A percentile compares a stretch with the other conserved stretches of the same genome.
Conservation (phyloP, 2,797 vertebrate genomes). For the Acipenser ruthenus region DNA sequence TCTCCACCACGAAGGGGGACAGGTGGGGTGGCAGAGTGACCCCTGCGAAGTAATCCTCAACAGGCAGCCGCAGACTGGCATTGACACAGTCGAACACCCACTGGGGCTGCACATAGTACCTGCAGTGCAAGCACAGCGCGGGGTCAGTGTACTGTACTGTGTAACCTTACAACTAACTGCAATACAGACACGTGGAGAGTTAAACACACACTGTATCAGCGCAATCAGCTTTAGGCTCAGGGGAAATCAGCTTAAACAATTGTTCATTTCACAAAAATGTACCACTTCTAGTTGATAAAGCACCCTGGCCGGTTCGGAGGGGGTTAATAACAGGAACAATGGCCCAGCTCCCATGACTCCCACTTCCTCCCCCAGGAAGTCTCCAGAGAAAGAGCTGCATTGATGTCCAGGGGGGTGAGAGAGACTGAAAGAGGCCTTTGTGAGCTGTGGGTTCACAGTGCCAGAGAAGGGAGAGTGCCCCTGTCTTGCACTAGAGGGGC, state of each 20-base stretch:
- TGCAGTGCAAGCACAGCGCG: conserved; percentile 31
- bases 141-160: not conserved
- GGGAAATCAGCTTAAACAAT: too few relatives aligned
- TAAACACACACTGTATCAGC: too few relatives aligned
- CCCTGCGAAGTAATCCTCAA: conserved; percentile 84
- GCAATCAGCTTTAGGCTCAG: too few relatives aligned
- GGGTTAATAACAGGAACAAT: conserved; percentile 10
- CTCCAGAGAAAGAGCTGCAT: conserved; percentile 15
- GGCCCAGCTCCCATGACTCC: not conserved
- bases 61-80: conserved; percentile 71
- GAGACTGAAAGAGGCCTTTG: conserved; percentile 29
- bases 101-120: conserved; percentile 92
- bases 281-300: too few relatives aligned
- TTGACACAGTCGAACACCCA: conserved; percentile 92
- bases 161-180: too few relatives aligned
- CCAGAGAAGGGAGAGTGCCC: not conserved
- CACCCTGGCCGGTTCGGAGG: too few relatives aligned
- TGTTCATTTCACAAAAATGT: too few relatives aligned
- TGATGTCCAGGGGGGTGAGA: conserved; percentile 10
- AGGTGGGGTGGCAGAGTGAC: conserved; percentile 83
- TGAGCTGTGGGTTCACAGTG: conserved; percentile 10
- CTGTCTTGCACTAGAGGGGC: too few relatives aligned
- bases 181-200: too few relatives aligned
- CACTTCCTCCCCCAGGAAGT: conserved; percentile 14
- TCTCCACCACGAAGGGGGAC: conserved; percentile 87